Conservation (phyloP, 1,140 invertebrate species). For the Penaeus japonicus region DNA sequence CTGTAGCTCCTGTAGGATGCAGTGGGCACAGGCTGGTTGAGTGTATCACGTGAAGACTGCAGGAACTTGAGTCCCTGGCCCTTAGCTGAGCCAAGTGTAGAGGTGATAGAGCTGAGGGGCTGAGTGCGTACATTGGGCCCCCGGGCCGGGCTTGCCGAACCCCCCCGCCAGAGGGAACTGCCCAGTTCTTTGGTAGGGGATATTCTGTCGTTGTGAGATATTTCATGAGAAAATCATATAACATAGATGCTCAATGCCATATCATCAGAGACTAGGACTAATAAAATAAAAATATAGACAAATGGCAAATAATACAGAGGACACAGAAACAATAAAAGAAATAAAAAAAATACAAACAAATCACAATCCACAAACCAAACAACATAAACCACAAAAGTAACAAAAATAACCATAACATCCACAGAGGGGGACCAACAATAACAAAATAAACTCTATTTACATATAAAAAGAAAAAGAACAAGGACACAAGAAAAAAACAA, state of each 20-base stretch:
- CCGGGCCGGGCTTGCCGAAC: constrained; percentile 14
- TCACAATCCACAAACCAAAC: no score
- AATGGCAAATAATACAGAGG: no score
- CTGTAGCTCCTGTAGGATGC: constrained; percentile 52
- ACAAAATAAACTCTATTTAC: no score
- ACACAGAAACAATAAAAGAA: no score
- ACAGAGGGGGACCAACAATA: no score
- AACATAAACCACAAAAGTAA: no score
- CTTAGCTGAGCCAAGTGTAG: background rate
- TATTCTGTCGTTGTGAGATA: background rate
- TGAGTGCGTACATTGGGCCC: background rate
- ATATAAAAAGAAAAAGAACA: no score
- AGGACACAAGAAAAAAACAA: no score
- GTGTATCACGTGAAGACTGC: constrained; percentile 23
- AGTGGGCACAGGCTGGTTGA: constrained; percentile 45
- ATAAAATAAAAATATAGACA: background rate
- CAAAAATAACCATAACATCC: no score
- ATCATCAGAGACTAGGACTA: no score
- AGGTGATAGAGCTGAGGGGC: constrained; percentile 14
- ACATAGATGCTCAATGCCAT: no score
- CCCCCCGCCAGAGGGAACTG: constrained; percentile 23
- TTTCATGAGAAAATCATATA: background rate
- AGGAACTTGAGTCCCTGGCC: constrained; percentile 30
- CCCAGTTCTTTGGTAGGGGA: constrained; percentile 10
- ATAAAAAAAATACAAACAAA: no score